Conservation (phyloP, 2,888 invertebrate species). For the Aphodius sticticus region DNA sequence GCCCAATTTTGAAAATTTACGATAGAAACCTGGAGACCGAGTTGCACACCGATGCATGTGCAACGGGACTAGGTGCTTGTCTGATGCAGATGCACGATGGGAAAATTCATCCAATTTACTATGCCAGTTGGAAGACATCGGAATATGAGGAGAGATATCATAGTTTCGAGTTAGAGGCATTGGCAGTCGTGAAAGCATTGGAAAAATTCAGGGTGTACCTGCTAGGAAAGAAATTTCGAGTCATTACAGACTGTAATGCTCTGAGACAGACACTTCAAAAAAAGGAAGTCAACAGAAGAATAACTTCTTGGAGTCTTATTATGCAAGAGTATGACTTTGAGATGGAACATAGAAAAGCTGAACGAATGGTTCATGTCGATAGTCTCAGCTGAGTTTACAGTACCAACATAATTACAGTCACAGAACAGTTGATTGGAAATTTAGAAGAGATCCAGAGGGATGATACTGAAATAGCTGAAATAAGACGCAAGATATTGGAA, state of each 20-base stretch:
- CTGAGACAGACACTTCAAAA: constrained; percentile 31
- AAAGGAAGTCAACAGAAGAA: constrained; percentile 38
- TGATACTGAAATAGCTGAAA: not conserved
- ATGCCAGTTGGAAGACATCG: constrained; percentile 49
- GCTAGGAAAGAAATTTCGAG: constrained; percentile 40
- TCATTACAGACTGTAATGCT: constrained; percentile 45
- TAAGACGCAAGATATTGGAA: constrained; percentile 4
- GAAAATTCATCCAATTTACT: constrained; percentile 49
- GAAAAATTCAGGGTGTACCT: constrained; percentile 53
- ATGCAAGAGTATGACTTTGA: too few relatives aligned
- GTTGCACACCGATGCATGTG: constrained; percentile 48
- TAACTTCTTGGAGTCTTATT: constrained; percentile 47
- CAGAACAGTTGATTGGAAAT: constrained; percentile 9
- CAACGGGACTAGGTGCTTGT: constrained; percentile 46
- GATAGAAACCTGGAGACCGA: constrained; percentile 36
- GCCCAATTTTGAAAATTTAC: constrained; percentile 24
- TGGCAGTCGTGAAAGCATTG: constrained; percentile 48
- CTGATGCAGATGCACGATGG: constrained; percentile 47
- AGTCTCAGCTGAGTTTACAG: constrained; percentile 32
- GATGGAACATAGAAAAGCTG: constrained; percentile 43
- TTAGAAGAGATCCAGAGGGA: not conserved
- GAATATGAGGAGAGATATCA: too few relatives aligned
- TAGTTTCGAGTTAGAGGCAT: too few relatives aligned
- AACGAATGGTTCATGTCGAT: constrained; percentile 41
- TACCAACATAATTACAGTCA: not conserved